Evolutionary conservation across 2,113 vertebrate species (phyloP).

Genomic region (Bungarus multicinctus): DNA sequence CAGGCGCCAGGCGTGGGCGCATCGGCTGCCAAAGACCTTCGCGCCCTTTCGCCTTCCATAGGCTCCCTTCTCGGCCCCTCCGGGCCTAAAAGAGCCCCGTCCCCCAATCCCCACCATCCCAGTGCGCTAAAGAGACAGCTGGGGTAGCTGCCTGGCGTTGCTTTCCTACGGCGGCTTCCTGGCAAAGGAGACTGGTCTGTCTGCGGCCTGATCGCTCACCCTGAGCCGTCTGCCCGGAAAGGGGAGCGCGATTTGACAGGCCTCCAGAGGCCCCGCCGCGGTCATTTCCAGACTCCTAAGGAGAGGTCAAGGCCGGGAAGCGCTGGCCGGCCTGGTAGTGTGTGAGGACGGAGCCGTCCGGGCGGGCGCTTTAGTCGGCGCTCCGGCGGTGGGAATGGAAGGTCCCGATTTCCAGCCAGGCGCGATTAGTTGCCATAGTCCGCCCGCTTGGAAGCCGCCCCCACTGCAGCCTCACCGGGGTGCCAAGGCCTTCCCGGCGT

Average conservation of each 20-base stretch:
- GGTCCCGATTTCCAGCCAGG: background rate
- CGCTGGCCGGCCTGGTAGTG: background rate
- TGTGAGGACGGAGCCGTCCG: too few relatives aligned
- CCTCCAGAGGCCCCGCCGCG: background rate
- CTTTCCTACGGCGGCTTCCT: slow-evolving; percentile 8
- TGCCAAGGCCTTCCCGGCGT: background rate
- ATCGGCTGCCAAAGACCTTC: too few relatives aligned
- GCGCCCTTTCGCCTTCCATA: background rate
- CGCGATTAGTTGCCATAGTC: background rate
- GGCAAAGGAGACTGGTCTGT: background rate
- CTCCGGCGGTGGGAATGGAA: background rate
- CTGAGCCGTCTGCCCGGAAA: background rate
- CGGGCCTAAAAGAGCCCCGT: background rate
- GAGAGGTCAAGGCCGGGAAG: background rate
- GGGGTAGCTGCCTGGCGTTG: background rate
- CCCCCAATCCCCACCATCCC: too few relatives aligned
- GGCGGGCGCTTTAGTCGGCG: background rate
- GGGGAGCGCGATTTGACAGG: background rate
- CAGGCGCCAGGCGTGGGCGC: background rate
- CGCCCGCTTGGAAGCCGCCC: background rate
- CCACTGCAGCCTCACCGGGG: background rate
- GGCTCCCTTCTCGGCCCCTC: too few relatives aligned
- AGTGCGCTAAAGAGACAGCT: background rate
- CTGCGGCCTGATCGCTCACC: slow-evolving; percentile 2
- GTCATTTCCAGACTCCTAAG: background rate